Conservation (phyloP, 2,888 invertebrate species). For the Aphrophora alni region DNA sequence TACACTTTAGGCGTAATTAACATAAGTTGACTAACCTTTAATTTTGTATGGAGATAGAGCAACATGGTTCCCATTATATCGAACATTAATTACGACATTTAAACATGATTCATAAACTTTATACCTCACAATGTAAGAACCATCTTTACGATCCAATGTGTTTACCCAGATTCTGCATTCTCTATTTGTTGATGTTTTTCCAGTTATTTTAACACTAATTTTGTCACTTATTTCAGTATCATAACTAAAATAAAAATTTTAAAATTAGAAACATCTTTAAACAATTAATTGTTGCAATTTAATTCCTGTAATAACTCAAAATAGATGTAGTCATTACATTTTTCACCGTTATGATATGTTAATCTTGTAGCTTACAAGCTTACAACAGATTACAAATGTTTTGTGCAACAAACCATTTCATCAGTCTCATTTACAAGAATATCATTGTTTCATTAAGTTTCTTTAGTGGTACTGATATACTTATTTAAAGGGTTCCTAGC, state of each 20-base stretch:
- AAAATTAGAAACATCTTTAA: conserved; percentile 54
- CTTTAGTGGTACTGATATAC: too few relatives aligned
- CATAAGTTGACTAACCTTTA: conserved; percentile 61
- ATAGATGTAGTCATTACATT: conserved; percentile 37
- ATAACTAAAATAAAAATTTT: conserved; percentile 48
- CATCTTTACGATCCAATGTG: conserved; percentile 82
- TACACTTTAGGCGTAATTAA: neutral
- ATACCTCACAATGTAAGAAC: conserved; percentile 82
- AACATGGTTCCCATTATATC: conserved; percentile 67
- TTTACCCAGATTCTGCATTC: conserved; percentile 77
- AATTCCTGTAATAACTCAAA: conserved; percentile 21
- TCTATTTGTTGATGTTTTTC: conserved; percentile 61
- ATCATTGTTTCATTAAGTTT: too few relatives aligned
- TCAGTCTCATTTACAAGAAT: too few relatives aligned
- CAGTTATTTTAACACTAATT: conserved; percentile 62
- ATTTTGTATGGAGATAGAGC: conserved; percentile 69
- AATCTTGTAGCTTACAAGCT: too few relatives aligned
- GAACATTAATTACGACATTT: conserved; percentile 72
- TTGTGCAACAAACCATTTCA: too few relatives aligned
- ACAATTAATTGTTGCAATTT: conserved; percentile 47
- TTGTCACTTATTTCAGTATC: conserved; percentile 52
- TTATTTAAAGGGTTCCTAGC: too few relatives aligned
- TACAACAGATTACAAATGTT: too few relatives aligned
- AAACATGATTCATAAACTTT: conserved; percentile 78
- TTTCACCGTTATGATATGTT: conserved; percentile 3